These are phyloP conservation scores for Amphipyra tragopoginis DNA, from an alignment of 2,888 invertebrate species.

Conservation along the genomic window DNA sequence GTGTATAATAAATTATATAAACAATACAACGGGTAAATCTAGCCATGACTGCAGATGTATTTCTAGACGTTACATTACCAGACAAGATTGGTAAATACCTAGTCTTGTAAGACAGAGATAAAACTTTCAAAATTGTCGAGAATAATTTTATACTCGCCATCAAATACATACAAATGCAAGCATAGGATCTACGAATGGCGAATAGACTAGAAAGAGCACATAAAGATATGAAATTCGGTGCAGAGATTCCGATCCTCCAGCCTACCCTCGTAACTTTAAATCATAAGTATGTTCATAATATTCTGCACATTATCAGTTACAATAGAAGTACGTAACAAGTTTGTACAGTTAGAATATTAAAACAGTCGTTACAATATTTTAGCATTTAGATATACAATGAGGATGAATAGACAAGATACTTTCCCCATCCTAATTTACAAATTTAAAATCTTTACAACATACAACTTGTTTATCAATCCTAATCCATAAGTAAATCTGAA, in stretches of 20 bases:
- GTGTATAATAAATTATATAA: slow-evolving; percentile 18
- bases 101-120: slow-evolving; percentile 15
- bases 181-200: slow-evolving; percentile 39
- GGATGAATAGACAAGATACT: slow-evolving; percentile 15
- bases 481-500: slow-evolving; percentile 33
- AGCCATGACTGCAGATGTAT: slow-evolving; percentile 35
- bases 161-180: slow-evolving; percentile 24
- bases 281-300: slow-evolving; percentile 9
- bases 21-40: slow-evolving; percentile 20
- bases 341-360: slow-evolving; percentile 53
- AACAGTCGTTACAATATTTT: slow-evolving; percentile 52
- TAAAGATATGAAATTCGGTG: slow-evolving; percentile 43
- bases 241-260: slow-evolving; percentile 61
- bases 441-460: slow-evolving; percentile 29
- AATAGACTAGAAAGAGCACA: slow-evolving; percentile 62
- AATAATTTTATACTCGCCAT: slow-evolving; percentile 10
- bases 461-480: slow-evolving; percentile 26
- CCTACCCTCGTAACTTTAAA: slow-evolving; percentile 47
- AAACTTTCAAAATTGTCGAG: slow-evolving; percentile 5
- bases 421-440: slow-evolving; percentile 10
- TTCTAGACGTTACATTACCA: slow-evolving; percentile 40
- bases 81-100: slow-evolving; percentile 26
- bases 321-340: slow-evolving; percentile 58
- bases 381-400: slow-evolving; percentile 31
- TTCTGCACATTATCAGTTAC: slow-evolving; percentile 41